A percentile compares a stretch with the other conserved stretches of the same genome.
Evolutionary conservation across 2,113 vertebrate genomes (phyloP).

Genomic region (Gulo gulo): DNA sequence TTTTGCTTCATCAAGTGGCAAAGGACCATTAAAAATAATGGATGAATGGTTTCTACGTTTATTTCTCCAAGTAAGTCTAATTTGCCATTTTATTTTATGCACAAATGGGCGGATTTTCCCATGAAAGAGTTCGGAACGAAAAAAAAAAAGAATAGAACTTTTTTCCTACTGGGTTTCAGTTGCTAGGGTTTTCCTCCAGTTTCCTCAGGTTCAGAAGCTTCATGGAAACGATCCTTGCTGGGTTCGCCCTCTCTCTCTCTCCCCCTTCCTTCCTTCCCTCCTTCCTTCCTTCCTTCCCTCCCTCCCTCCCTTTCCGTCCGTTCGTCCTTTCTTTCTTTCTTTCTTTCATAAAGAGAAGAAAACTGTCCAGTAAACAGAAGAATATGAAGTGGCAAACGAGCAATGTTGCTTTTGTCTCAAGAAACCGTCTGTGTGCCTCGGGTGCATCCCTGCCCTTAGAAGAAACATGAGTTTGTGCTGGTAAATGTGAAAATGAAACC

Average conservation of each 20-base stretch:
- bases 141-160: slow-evolving; percentile 72
- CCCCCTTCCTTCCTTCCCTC: accelerated
- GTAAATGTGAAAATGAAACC: not conserved
- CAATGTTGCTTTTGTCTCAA: not conserved
- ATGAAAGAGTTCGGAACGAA: slow-evolving; percentile 76
- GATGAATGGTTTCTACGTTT: slow-evolving; percentile 76
- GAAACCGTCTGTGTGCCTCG: not conserved
- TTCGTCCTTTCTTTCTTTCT: accelerated
- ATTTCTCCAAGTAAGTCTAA: slow-evolving; percentile 77
- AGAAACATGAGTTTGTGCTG: not conserved
- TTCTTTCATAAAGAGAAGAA: slow-evolving; percentile 63
- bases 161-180: slow-evolving; percentile 72
- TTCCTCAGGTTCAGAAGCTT: slow-evolving; percentile 63
- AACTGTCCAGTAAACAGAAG: slow-evolving; percentile 71
- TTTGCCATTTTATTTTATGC: slow-evolving; percentile 71
- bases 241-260: slow-evolving; percentile 57
- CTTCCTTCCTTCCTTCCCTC: too few species aligned
- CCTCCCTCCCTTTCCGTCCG: too few species aligned
- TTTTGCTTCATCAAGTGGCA: slow-evolving; percentile 79
- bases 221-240: slow-evolving; percentile 60
- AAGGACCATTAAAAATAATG: slow-evolving; percentile 77
- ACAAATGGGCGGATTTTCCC: slow-evolving; percentile 64
- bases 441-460: not conserved
- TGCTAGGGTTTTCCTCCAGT: slow-evolving; percentile 68
- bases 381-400: slow-evolving; percentile 72